Evolutionary conservation across 2,888 invertebrate species (phyloP), one percentile per base, ranked within the genome.

Genomic region (Lasioglossum marginatum): DNA sequence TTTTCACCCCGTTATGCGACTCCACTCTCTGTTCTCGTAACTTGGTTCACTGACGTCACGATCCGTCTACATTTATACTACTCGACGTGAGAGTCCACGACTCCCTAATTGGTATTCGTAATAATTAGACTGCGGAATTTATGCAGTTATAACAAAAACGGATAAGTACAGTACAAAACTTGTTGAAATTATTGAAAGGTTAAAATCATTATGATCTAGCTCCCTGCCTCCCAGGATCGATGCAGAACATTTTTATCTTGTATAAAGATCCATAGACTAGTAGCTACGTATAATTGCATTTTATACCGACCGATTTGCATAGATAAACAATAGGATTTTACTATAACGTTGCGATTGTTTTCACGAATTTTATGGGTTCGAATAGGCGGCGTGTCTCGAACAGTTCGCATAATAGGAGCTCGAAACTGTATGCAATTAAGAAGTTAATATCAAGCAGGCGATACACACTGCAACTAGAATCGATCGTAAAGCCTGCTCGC

Each of bases 401-500:
- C 52, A 52, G n/a, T 52, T 52, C 52, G 52, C n/a, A 52, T 52
- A 52, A 52, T 52, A 52, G 52, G 8, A 52, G 52, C 52, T 52
- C 52, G 52, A 52, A n/a, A 23, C 52, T n/a, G 10, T 52, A 52
- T n/a, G 52, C 52, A n/a, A 52, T n/a, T n/a, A 52, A 52, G n/a
- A 23, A 52, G 52, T 4, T 52, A 52, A 52, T 52, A 52, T 52
- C 52, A 23, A 52, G 52, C 23, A n/a, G 10, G 10, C 52, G 52
- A 52, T 52, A n/a, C n/a, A 31, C 27, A 16, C 31, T 63, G 31
- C 31, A 63, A 31, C 31, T 63, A 63, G 63, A 57, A 86, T 74
- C 76, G 57, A 82, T 40, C 52, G 82, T 37, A 57, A 79, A 75
- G 23, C 31, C 52, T 23, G 19, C 52, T 68, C 10, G 23, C 68